Conservation (phyloP, 2,113 vertebrate species). For the Mirza zaza region DNA sequence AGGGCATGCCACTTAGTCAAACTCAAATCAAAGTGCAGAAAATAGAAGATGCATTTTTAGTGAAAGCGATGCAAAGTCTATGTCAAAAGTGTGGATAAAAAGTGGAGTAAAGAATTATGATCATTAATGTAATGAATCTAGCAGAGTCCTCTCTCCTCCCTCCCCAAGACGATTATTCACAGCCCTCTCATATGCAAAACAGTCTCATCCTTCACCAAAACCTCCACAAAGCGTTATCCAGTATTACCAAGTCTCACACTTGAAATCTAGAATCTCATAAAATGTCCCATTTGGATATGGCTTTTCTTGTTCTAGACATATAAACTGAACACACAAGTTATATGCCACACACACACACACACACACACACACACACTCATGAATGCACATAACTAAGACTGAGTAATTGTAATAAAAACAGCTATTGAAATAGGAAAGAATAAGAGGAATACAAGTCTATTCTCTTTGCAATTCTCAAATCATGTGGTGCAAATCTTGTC, state of each 20-base stretch:
- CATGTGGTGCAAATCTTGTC: background rate
- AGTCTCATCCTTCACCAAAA: background rate
- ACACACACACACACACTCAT: background rate
- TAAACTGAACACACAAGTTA: background rate
- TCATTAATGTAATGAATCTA: background rate
- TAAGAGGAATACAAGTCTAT: background rate
- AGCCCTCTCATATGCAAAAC: background rate
- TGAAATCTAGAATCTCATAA: background rate
- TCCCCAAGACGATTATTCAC: background rate
- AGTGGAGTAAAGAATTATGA: background rate
- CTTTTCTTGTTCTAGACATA: background rate
- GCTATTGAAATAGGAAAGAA: background rate
- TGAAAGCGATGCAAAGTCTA: background rate
- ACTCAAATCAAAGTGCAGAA: background rate
- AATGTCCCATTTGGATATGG: background rate
- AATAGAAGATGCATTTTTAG: too few species aligned
- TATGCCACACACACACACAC: background rate
- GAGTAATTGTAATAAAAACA: background rate
- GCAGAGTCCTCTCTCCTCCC: accelerated
- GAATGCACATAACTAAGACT: background rate
- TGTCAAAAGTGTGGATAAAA: background rate
- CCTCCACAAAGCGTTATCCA: background rate
- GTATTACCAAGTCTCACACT: background rate
- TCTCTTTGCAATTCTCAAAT: background rate
- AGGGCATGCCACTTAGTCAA: background rate